Evolutionary conservation across 2,888 invertebrate species (phyloP).

Genomic region (Ectemnius continuus): DNA sequence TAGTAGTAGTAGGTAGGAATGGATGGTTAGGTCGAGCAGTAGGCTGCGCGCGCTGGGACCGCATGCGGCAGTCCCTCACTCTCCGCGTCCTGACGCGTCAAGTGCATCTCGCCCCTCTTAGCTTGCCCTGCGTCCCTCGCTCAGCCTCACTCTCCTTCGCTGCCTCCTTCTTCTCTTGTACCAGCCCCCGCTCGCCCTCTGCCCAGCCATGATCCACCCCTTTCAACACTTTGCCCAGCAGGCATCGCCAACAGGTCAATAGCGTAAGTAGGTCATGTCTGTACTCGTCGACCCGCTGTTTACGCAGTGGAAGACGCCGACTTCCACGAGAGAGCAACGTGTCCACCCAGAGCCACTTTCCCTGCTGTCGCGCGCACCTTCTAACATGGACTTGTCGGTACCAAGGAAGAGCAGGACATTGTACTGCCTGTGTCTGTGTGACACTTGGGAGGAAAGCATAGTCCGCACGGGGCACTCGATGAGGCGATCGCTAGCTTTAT

Average conservation of each 20-base stretch:
- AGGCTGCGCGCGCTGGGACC: conserved; percentile 71
- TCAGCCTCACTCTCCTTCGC: conserved; percentile 40
- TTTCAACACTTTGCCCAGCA: conserved; percentile 60
- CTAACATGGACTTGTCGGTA: no score
- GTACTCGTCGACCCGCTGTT: conserved; percentile 45
- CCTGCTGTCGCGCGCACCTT: conserved; percentile 29
- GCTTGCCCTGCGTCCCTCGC: conserved; percentile 20
- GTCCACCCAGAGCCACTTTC: conserved; percentile 1
- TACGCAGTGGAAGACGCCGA: conserved; percentile 38
- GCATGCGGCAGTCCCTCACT: conserved; percentile 68
- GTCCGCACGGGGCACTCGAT: no score
- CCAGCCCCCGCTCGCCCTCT: conserved; percentile 53
- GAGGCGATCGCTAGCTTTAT: no score
- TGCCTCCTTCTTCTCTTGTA: conserved; percentile 55
- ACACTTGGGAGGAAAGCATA: no score
- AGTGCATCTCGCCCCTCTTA: conserved; percentile 58
- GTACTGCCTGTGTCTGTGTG: no score
- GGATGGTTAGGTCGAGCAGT: conserved; percentile 48
- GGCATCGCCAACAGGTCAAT: conserved; percentile 69
- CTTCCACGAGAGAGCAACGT: conserved; percentile 13
- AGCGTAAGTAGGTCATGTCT: conserved; percentile 71
- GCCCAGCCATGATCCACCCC: conserved; percentile 29
- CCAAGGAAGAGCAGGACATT: no score
- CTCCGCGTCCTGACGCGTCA: conserved; percentile 67
- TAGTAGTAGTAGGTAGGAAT: conserved; percentile 16